Conservation (phyloP, 2,113 vertebrate species). For the Chaetura pelagica region DNA sequence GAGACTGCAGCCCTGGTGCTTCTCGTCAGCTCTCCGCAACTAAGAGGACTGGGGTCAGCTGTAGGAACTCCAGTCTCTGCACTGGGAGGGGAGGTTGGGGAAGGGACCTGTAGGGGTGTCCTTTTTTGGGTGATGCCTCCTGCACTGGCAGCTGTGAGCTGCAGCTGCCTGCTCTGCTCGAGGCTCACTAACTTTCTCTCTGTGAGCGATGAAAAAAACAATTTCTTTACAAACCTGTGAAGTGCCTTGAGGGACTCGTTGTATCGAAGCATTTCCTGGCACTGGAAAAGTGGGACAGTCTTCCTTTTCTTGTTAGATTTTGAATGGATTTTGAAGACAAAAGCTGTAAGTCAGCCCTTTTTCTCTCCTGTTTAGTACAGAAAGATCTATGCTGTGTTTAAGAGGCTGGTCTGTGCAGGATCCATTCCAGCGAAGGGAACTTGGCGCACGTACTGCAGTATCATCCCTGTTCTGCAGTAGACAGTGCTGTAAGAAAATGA, state of each 20-base stretch:
- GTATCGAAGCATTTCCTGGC: not conserved
- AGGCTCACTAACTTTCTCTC: not conserved
- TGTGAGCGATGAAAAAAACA: not conserved
- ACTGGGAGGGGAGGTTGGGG: not conserved
- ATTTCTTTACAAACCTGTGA: not conserved
- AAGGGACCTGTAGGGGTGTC: not conserved
- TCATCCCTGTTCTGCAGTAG: conserved; percentile 46
- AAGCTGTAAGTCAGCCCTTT: conserved; percentile 51
- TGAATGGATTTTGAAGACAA: conserved; percentile 52
- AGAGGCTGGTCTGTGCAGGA: not conserved
- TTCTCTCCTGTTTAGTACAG: conserved; percentile 26
- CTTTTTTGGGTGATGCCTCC: not conserved
- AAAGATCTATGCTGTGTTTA: not conserved
- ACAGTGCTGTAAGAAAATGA: conserved; percentile 36
- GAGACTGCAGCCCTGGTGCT: not conserved
- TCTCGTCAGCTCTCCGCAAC: not conserved
- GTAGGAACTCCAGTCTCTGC: fast-evolving
- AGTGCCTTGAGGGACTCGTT: not conserved
- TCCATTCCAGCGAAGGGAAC: not conserved
- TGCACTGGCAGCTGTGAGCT: fast-evolving
- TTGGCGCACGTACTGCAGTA: conserved; percentile 53
- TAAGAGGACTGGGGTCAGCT: fast-evolving
- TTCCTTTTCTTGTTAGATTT: conserved; percentile 25
- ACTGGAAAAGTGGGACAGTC: conserved; percentile 22
- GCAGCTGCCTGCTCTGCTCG: fast-evolving